A percentile compares a stretch with the other conserved stretches of the same genome.
phyloP scores from a whole-genome alignment of 1,140 invertebrate genomes.

The Anastatus disparis region DNA sequence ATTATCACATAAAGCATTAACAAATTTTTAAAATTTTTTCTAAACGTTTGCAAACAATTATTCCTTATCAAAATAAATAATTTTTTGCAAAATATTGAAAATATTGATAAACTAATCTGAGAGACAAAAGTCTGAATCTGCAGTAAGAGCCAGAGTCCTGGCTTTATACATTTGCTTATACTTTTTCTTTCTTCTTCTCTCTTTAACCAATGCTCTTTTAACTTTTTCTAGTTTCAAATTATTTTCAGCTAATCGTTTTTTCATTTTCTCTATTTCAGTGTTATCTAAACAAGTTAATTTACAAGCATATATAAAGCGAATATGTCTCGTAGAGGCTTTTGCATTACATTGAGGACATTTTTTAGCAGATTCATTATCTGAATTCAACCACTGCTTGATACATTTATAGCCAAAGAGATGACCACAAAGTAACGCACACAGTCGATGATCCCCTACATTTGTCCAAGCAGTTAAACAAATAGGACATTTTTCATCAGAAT shows the following conservation, averaged over 20 bases:
- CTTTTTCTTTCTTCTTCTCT: constrained; percentile 17
- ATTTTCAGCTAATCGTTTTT: neutral
- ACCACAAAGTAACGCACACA: constrained; percentile 87
- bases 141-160: neutral
- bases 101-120: neutral
- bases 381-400: constrained; percentile 81
- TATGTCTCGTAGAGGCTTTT: constrained; percentile 78
- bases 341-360: constrained; percentile 90
- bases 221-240: neutral
- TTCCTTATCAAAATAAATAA: no score
- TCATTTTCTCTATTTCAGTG: constrained; percentile 67
- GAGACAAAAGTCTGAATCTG: no score
- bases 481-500: constrained; percentile 78
- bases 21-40: no score
- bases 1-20: no score
- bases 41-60: no score
- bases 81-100: no score
- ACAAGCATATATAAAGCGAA: constrained; percentile 80
- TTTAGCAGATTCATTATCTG: constrained; percentile 36
- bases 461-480: constrained; percentile 91
- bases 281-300: constrained; percentile 74
- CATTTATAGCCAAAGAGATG: constrained; percentile 90
- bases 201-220: constrained; percentile 1
- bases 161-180: constrained; percentile 26
- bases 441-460: constrained; percentile 82